Conservation (phyloP, 2,113 vertebrate genomes). For the Gymnarchus niloticus region DNA sequence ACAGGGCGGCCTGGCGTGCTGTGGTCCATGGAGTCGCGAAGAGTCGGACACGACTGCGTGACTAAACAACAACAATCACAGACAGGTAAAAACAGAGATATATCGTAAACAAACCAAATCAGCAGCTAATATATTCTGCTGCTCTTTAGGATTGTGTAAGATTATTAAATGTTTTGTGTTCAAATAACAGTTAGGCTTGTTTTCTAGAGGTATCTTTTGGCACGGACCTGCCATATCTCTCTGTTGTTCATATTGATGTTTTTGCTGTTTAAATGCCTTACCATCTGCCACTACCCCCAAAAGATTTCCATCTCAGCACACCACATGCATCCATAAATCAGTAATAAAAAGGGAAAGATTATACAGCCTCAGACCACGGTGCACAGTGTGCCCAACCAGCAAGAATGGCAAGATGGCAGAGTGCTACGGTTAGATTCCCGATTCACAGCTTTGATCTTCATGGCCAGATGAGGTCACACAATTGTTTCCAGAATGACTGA, state of each 20-base stretch:
- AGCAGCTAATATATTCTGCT: too few relatives aligned
- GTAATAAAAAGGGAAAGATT: constrained; percentile 23
- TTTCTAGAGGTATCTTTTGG: neutral
- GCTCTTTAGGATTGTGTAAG: neutral
- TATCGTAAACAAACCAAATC: too few relatives aligned
- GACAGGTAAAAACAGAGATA: too few relatives aligned
- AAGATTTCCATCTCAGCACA: constrained; percentile 26
- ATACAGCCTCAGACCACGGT: constrained; percentile 13
- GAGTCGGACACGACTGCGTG: too few relatives aligned
- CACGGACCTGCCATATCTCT: constrained; percentile 2
- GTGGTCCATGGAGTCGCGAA: too few relatives aligned
- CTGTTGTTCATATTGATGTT: constrained; percentile 15
- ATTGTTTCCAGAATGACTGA: neutral
- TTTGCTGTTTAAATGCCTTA: constrained; percentile 20
- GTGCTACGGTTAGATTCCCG: neutral
- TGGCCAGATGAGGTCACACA: neutral
- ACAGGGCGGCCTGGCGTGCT: too few relatives aligned
- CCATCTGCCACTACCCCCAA: constrained; percentile 27
- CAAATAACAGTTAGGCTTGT: neutral
- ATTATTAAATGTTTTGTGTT: neutral
- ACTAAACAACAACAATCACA: too few relatives aligned
- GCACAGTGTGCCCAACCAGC: neutral
- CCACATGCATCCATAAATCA: constrained; percentile 25
- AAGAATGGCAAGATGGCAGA: neutral
- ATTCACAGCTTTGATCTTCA: neutral